A percentile compares a stretch with the other conserved stretches of the same genome.
Evolutionary conservation across 2,888 invertebrate genomes (phyloP).

Genomic region (Cerastis rubricosa): DNA sequence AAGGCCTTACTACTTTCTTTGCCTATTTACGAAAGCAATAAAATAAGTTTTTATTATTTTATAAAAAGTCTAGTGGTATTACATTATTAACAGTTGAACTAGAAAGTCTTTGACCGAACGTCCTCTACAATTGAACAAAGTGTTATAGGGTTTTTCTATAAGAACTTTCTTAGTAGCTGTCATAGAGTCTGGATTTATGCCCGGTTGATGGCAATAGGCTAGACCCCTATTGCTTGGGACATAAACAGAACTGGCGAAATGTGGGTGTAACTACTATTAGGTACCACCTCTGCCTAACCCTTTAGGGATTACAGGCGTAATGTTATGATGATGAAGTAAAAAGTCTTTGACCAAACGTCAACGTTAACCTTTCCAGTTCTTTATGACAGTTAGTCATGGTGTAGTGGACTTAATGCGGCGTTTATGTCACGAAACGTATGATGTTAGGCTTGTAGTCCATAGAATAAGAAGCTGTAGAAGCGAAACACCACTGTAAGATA

Average conservation of each 20-base stretch:
- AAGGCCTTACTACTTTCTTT: neutral
- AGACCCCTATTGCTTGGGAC: too few species aligned
- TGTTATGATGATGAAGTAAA: too few species aligned
- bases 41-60: neutral
- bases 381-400: constrained; percentile 3
- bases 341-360: constrained; percentile 11
- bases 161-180: too few species aligned
- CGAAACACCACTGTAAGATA: neutral
- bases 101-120: constrained; percentile 18
- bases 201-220: too few species aligned
- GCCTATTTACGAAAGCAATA: constrained; percentile 1
- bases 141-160: too few species aligned
- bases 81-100: neutral
- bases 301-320: too few species aligned
- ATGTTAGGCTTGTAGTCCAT: neutral
- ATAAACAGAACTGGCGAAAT: too few species aligned
- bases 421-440: constrained; percentile 18
- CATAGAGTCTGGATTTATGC: too few species aligned
- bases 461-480: neutral
- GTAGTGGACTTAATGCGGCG: neutral
- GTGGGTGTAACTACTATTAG: too few species aligned
- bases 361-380: neutral
- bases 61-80: constrained; percentile 2
- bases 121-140: too few species aligned
- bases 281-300: too few species aligned